Base-by-base conservation (phyloP, 2,888 invertebrate species). In the Bellardia bayeri region DNA sequence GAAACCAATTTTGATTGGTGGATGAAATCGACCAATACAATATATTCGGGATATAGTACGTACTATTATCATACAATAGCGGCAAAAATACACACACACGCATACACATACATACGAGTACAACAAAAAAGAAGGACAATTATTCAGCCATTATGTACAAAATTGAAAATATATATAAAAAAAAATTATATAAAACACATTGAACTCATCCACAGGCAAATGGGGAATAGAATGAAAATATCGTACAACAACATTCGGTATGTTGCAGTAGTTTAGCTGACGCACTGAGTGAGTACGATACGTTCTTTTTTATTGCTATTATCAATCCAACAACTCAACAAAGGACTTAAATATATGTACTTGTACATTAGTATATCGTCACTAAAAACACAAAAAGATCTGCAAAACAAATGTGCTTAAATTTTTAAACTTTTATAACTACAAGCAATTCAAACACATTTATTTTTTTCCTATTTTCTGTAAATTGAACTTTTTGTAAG, bases 1-100 rank as follows among this genome's bases (percentile, higher is more conserved):
- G 93, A 92, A 92, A 91, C 91, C 90, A 91, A 89, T 93, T 93
- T 92, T 93, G 93, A 93, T 93, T 93, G 93, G 93, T 93, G 92
- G 92, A 91, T 91, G 91, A 91, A 92, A 92, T 93, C 93, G 93
- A 93, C 93, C 93, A 93, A 93, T 93, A 92, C 93, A 92, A 92
- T 92, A 87, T 85, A 92, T 92, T 90, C 91, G 90, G 92, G 91
- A 90, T 89, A 90, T 89, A 89, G 74, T 86, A 89, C 58, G 49
- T 81, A 74, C 76, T 79, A 51, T 68, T 85, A 69, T 69, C 58
- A 69, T 75, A 78, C 84, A 84, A 76, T 61, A 76, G 83, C 71
- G 80, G 56, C 83, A 80, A 82, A 75, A 11, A 49, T 33, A 58
- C 42, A 81, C 45, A 33, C 13, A 61, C 68, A 45, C 11, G 11